phyloP scores from a whole-genome alignment of 2,888 invertebrate genomes.

The Tachina fera region DNA sequence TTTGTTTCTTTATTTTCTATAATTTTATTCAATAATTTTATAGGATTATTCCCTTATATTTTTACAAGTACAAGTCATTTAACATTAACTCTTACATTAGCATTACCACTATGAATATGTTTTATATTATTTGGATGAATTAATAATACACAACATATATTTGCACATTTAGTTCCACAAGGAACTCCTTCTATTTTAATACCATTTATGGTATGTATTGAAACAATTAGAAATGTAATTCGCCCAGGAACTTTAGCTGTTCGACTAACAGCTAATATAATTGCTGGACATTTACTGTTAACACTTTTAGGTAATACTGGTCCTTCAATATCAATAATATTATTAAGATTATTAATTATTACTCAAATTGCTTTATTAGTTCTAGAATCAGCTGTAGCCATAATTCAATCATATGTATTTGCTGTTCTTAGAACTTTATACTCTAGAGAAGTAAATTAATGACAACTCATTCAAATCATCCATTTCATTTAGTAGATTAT shows the following conservation, averaged over 20 bases:
- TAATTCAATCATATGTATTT: slow-evolving; percentile 86
- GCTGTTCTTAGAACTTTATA: slow-evolving; percentile 87
- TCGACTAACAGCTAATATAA: slow-evolving; percentile 90
- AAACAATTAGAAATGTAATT: slow-evolving; percentile 89
- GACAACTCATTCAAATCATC: slow-evolving; percentile 85
- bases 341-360: slow-evolving; percentile 78
- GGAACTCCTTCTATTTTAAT: slow-evolving; percentile 87
- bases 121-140: slow-evolving; percentile 87
- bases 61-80: slow-evolving; percentile 84
- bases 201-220: slow-evolving; percentile 90
- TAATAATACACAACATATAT: slow-evolving; percentile 86
- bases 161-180: slow-evolving; percentile 87
- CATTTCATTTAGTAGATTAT: slow-evolving; percentile 87
- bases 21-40: slow-evolving; percentile 87
- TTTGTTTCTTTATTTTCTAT: slow-evolving; percentile 61
- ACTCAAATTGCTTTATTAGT: slow-evolving; percentile 83
- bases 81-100: slow-evolving; percentile 85
- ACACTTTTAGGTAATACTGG: slow-evolving; percentile 84
- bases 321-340: slow-evolving; percentile 73
- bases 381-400: slow-evolving; percentile 84
- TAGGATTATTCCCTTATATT: slow-evolving; percentile 83
- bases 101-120: slow-evolving; percentile 78
- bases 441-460: slow-evolving; percentile 86
- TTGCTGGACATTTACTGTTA: slow-evolving; percentile 88
- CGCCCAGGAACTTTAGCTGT: slow-evolving; percentile 88